These are phyloP conservation scores for Diorhabda elongata DNA, from an alignment of 1,140 invertebrate genomes.

Conservation along the genomic window DNA sequence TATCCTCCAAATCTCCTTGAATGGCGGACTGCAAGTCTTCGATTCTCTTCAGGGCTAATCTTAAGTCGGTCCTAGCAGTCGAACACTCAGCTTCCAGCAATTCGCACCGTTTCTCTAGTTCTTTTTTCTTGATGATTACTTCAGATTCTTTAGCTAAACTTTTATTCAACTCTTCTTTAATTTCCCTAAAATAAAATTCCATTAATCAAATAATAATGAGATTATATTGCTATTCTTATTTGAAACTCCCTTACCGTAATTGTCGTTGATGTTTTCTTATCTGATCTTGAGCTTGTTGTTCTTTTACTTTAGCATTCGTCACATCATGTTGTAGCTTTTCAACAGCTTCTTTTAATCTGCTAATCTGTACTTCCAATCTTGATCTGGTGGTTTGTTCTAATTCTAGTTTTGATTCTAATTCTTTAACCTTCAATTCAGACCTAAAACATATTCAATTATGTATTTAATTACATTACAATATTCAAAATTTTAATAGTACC, in stretches of 20 bases:
- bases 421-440: conserved; percentile 77
- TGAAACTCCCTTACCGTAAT: conserved; percentile 35
- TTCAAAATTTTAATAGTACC: conserved; percentile 36
- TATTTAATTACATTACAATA: background rate
- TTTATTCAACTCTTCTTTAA: conserved; percentile 66
- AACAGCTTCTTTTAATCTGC: conserved; percentile 75
- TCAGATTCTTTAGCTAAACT: conserved; percentile 68
- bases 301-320: conserved; percentile 63
- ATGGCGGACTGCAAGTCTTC: conserved; percentile 82
- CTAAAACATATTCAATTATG: conserved; percentile 34
- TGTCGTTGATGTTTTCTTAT: conserved; percentile 67
- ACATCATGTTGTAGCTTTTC: conserved; percentile 76
- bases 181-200: conserved; percentile 52
- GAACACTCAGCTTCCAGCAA: conserved; percentile 60
- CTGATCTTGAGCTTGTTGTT: conserved; percentile 71
- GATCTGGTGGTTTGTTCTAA: conserved; percentile 80
- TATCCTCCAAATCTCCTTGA: conserved; percentile 67
- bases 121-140: conserved; percentile 61
- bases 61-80: conserved; percentile 65
- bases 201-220: too few relatives aligned
- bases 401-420: conserved; percentile 85
- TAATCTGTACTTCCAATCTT: conserved; percentile 78
- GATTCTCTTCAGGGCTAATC: conserved; percentile 76
- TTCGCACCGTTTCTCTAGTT: conserved; percentile 67
- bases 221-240: too few relatives aligned